Evolutionary conservation across 2,113 vertebrate genomes (phyloP), one percentile per base, ranked within the genome.

Genomic region (Megaleporinus macrocephalus): DNA sequence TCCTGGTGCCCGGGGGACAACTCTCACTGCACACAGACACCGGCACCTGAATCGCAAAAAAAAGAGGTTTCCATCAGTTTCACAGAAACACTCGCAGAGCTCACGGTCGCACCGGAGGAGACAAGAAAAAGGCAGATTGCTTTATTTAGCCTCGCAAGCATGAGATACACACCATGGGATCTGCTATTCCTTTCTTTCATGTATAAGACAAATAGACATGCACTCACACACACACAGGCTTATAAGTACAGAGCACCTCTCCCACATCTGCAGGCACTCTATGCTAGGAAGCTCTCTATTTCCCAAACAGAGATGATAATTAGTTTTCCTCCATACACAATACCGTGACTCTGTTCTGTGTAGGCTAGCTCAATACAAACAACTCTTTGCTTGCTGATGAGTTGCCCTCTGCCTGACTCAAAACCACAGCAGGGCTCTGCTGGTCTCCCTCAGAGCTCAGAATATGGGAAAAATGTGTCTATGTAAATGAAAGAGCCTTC

Each of bases 1-100:
- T 88, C 49, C 89, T 76, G 44, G 86, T 85, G 30, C 87, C 91
- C 26, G 86, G 80, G 59, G 70, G 86, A 41, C 90, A 91, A 51
- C 73, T 82, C 41, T 18, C 57, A 83, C 88, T 90, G 62, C 88
- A 90, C 59, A 89, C 53, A 71, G 90, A 91, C 77, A 85, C 79
- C 6, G 89, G 87, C 3, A 89, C 83, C 87, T 89, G 30, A 29
- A 83, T 29, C 14, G 11, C 4, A 73, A 14, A 78, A 20, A n/a
- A 5, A 44, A 82, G 1, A 78, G n/a, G 61, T 51, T 47, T 30
- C 49, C 4, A 51, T 65, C 15, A 83, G 14, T n/a, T n/a, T 41
- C 15, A 47, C 22, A 80, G 30, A 49, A 73, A 63, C 18, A 12
- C 26, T 76, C 6, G 16, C 61, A 73, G 27, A 47, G 18, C 16